Conservation (phyloP, 2,113 vertebrate genomes). For the Epinephelus moara region DNA sequence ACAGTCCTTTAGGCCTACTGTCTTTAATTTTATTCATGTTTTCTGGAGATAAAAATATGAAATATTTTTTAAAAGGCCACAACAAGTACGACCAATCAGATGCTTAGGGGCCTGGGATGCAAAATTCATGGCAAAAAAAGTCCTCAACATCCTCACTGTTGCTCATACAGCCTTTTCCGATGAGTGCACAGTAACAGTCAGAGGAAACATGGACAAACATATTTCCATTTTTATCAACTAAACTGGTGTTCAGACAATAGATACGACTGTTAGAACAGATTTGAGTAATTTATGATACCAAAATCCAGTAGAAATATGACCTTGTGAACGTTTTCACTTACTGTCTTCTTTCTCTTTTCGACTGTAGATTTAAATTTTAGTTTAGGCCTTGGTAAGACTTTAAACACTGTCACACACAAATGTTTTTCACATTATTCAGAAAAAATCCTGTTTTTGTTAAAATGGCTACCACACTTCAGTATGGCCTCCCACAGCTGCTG, state of each 20-base stretch:
- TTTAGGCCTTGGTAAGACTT: neutral
- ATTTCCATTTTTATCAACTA: neutral
- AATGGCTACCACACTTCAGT: conserved; percentile 24
- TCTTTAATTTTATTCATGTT: too few species aligned
- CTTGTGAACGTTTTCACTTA: neutral
- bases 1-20: too few species aligned
- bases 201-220: neutral
- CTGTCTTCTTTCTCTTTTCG: neutral
- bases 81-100: too few species aligned
- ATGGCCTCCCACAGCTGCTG: conserved; percentile 45
- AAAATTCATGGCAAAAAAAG: too few species aligned
- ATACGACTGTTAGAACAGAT: neutral
- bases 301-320: neutral
- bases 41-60: too few species aligned
- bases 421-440: neutral
- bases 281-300: neutral
- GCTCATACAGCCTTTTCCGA: neutral
- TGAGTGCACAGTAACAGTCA: neutral
- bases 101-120: too few species aligned
- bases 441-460: conserved; percentile 13
- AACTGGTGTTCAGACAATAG: neutral
- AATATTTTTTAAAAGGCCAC: too few species aligned
- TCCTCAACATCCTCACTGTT: neutral
- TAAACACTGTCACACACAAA: neutral
- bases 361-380: neutral